phyloP scores from a whole-genome alignment of 2,797 vertebrate species.

The Melanotaenia trifasciata region DNA sequence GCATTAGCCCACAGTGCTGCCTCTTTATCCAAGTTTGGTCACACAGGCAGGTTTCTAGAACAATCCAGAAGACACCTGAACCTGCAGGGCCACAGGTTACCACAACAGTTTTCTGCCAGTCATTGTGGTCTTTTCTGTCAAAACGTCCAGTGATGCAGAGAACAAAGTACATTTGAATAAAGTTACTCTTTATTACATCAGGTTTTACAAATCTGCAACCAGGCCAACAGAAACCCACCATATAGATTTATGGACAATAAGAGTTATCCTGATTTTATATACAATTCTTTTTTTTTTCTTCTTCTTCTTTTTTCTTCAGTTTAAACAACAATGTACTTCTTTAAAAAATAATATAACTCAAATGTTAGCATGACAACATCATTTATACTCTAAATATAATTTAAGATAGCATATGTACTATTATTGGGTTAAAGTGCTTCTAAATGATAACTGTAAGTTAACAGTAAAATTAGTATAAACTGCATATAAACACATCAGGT shows the following conservation, averaged over 20 bases:
- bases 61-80: conserved; percentile 48
- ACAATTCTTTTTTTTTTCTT: conserved; percentile 22
- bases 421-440: conserved; percentile 69
- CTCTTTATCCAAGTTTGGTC: not conserved
- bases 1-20: not conserved
- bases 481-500: conserved; percentile 44
- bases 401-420: conserved; percentile 45
- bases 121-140: not conserved
- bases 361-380: conserved; percentile 33
- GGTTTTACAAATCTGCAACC: conserved; percentile 66
- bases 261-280: conserved; percentile 42
- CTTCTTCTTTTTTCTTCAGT: conserved; percentile 1
- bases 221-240: conserved; percentile 33
- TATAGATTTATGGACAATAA: conserved; percentile 50
- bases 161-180: conserved; percentile 49
- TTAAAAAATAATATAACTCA: conserved; percentile 39
- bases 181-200: conserved; percentile 74
- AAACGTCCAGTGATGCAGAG: conserved; percentile 18
- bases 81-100: conserved; percentile 14
- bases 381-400: conserved; percentile 37
- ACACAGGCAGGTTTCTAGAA: conserved; percentile 60
- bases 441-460: conserved; percentile 55
- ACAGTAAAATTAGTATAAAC: conserved; percentile 54
- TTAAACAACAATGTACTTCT: conserved; percentile 49
- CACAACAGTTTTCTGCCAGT: not conserved